Percentiles rank a stretch among this genome's conserved stretches.
phyloP scores from a whole-genome alignment of 2,797 vertebrate genomes.

The Sciurus carolinensis region DNA sequence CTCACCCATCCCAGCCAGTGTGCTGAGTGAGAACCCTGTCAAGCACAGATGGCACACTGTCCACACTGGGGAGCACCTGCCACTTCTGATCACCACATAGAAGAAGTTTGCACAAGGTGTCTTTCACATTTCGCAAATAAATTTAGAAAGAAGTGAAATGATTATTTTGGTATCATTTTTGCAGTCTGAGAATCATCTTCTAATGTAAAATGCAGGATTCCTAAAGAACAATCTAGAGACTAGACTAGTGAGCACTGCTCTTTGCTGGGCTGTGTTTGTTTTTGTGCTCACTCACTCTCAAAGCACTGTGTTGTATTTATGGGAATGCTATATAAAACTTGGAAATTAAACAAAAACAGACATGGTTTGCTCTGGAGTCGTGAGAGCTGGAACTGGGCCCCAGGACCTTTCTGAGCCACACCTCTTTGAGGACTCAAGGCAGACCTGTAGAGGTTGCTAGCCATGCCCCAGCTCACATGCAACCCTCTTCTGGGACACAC shows the following conservation, averaged over 20 bases:
- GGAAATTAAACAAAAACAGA: conserved; percentile 82
- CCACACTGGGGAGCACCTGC: accelerated
- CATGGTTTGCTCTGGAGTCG: conserved; percentile 59
- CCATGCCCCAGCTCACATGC: background rate
- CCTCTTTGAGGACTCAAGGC: background rate
- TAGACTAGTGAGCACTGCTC: background rate
- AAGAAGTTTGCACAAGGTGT: background rate
- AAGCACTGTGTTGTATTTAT: conserved; percentile 81
- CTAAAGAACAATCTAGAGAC: conserved; percentile 53
- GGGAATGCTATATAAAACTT: conserved; percentile 84
- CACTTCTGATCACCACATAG: background rate
- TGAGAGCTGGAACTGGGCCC: background rate
- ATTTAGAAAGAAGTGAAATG: conserved; percentile 33
- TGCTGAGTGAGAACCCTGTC: too few species aligned
- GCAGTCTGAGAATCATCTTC: conserved; percentile 51
- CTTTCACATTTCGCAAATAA: conserved; percentile 15
- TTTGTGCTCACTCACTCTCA: conserved; percentile 74
- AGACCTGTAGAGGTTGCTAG: background rate
- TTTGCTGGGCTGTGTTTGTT: conserved; percentile 64
- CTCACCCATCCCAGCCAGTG: background rate
- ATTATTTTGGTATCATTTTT: conserved; percentile 24
- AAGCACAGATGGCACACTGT: background rate
- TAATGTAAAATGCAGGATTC: conserved; percentile 50
- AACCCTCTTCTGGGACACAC: accelerated
- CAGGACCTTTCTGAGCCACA: background rate